Conservation (phyloP, 2,888 invertebrate species). For the Idaea dimidiata region DNA sequence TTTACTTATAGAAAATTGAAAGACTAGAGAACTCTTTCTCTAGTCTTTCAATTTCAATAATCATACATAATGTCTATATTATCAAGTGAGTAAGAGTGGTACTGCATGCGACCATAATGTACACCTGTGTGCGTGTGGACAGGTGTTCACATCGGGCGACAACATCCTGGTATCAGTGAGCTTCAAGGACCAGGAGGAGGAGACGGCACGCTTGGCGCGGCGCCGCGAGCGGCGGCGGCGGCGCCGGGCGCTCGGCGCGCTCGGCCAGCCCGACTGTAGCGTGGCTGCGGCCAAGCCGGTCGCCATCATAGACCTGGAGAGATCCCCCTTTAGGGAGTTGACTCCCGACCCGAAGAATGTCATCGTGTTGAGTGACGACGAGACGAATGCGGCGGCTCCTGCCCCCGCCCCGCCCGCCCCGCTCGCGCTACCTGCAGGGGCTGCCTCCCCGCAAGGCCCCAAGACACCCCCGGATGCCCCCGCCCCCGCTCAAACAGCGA, state of each 20-base stretch:
- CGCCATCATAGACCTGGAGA: conserved; percentile 91
- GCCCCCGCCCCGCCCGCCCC: conserved; percentile 32
- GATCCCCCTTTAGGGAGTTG: conserved; percentile 91
- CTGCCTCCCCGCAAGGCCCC: conserved; percentile 48
- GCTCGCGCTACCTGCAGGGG: conserved; percentile 31
- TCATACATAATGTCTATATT: too few species aligned
- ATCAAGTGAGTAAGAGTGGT: too few species aligned
- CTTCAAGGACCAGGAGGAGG: conserved; percentile 86
- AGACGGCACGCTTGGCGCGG: conserved; percentile 34
- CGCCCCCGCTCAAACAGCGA: conserved; percentile 77
- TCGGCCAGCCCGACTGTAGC: too few species aligned
- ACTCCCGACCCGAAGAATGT: conserved; percentile 90
- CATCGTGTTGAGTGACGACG: conserved; percentile 92
- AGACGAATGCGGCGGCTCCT: conserved; percentile 66
- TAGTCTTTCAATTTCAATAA: too few species aligned
- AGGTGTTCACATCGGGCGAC: conserved; percentile 94
- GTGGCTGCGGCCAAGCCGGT: conserved; percentile 86
- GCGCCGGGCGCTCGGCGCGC: conserved; percentile 66
- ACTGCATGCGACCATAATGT: too few species aligned
- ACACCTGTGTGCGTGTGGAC: conserved; percentile 10
- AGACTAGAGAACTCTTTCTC: too few species aligned
- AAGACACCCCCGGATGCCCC: conserved; percentile 83
- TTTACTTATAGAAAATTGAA: too few species aligned
- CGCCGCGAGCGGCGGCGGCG: conserved; percentile 34
- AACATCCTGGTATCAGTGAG: conserved; percentile 96